A percentile compares a stretch with the other conserved stretches of the same genome.
phyloP scores from a whole-genome alignment of 1,140 invertebrate species.

The Teleopsis dalmanni region DNA sequence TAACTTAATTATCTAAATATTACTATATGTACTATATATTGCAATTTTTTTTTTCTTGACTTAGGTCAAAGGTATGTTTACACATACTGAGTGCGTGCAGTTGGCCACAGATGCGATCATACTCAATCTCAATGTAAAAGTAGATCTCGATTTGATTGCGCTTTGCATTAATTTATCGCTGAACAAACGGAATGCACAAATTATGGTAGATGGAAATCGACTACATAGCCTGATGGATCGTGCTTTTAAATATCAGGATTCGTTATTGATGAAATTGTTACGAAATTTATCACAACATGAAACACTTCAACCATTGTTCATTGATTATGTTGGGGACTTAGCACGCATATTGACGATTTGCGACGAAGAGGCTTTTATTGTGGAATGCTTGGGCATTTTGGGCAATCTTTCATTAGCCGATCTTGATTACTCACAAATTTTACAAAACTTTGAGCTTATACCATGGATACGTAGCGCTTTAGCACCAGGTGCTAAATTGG shows the following conservation, averaged over 20 bases:
- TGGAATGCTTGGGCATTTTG: constrained; percentile 84
- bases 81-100: constrained; percentile 90
- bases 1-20: no score
- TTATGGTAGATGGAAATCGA: constrained; percentile 80
- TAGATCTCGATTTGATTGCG: constrained; percentile 72
- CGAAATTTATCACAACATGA: constrained; percentile 90
- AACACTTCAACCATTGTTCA: constrained; percentile 71
- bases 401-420: constrained; percentile 83
- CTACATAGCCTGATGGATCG: constrained; percentile 66
- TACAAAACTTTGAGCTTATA: constrained; percentile 81
- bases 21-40: no score
- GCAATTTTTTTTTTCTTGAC: not conserved
- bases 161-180: constrained; percentile 87
- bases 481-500: constrained; percentile 56
- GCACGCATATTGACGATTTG: constrained; percentile 72
- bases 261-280: constrained; percentile 88
- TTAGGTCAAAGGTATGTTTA: constrained; percentile 83
- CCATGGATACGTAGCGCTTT: constrained; percentile 79
- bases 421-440: constrained; percentile 82
- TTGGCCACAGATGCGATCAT: constrained; percentile 74
- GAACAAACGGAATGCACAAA: constrained; percentile 79
- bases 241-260: constrained; percentile 76
- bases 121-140: constrained; percentile 59
- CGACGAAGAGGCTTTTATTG: constrained; percentile 73
- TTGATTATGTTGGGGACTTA: constrained; percentile 87